Percentiles rank a stretch among this genome's conserved stretches.
Conservation (phyloP, 2,888 invertebrate species). For the Physocephala rufipes region DNA sequence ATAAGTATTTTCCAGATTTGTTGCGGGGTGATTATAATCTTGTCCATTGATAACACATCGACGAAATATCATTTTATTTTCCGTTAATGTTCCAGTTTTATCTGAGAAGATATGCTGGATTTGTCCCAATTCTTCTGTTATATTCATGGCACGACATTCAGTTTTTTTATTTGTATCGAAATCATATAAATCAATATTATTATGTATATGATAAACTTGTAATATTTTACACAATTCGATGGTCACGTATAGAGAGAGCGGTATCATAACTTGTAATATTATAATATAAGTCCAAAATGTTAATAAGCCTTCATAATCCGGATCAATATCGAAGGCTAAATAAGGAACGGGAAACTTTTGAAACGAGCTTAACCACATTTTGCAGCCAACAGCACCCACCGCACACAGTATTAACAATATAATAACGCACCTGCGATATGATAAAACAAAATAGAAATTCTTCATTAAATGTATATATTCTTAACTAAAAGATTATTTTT, state of each 20-base stretch:
- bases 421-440: conserved; percentile 76
- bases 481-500: too few species aligned
- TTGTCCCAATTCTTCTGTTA: conserved; percentile 97
- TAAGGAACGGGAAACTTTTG: conserved; percentile 72
- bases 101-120: conserved; percentile 95
- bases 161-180: conserved; percentile 81
- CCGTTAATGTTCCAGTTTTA: conserved; percentile 97
- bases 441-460: conserved; percentile 14
- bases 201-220: conserved; percentile 94
- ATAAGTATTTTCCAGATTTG: conserved; percentile 72
- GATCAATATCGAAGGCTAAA: conserved; percentile 71
- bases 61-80: conserved; percentile 97
- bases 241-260: conserved; percentile 94
- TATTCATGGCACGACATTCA: conserved; percentile 94
- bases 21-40: conserved; percentile 86
- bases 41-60: conserved; percentile 88
- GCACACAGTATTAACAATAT: conserved; percentile 89
- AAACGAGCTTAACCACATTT: conserved; percentile 76
- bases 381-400: conserved; percentile 90
- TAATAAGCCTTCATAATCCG: conserved; percentile 79
- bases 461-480: too few species aligned
- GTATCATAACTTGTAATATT: conserved; percentile 96
- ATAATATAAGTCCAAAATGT: conserved; percentile 97
- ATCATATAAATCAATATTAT: conserved; percentile 89
- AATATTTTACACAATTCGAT: conserved; percentile 95